Conservation (phyloP, 2,113 vertebrate genomes). For the Turnix velox region DNA sequence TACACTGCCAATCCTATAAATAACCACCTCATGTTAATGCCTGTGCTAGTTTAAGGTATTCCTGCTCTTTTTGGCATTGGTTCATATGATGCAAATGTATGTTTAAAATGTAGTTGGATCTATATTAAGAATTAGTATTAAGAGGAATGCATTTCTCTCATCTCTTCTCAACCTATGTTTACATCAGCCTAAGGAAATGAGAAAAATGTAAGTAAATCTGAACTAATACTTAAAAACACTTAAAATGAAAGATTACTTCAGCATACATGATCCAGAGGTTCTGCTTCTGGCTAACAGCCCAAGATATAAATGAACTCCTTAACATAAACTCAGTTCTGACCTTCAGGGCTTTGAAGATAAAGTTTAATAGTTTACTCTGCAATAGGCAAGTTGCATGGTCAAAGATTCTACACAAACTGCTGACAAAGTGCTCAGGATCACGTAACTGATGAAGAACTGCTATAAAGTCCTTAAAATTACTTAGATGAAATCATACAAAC, state of each 20-base stretch:
- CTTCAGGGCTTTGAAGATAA: not conserved
- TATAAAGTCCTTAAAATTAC: not conserved
- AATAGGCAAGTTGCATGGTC: accelerated
- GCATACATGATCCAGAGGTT: not conserved
- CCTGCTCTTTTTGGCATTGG: not conserved
- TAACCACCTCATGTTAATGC: not conserved
- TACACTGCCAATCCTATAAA: not conserved
- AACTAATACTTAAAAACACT: not conserved
- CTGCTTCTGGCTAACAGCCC: not conserved
- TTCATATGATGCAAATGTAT: not conserved
- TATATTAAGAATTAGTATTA: not conserved
- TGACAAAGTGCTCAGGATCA: not conserved
- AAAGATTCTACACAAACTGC: not conserved
- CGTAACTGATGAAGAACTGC: not conserved
- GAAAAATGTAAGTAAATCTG: not conserved
- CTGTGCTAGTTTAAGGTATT: not conserved
- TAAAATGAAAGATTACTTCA: not conserved
- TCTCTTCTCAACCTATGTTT: not conserved
- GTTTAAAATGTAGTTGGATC: not conserved
- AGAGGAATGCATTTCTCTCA: not conserved
- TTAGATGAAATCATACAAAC: not conserved
- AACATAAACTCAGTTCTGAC: not conserved
- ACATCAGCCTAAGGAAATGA: not conserved
- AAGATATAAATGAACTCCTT: not conserved
- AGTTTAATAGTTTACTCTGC: not conserved